A percentile compares a stretch with the other conserved stretches of the same genome.
phyloP scores from a whole-genome alignment of 2,888 invertebrate genomes.

The Drosophila prostipennis region DNA sequence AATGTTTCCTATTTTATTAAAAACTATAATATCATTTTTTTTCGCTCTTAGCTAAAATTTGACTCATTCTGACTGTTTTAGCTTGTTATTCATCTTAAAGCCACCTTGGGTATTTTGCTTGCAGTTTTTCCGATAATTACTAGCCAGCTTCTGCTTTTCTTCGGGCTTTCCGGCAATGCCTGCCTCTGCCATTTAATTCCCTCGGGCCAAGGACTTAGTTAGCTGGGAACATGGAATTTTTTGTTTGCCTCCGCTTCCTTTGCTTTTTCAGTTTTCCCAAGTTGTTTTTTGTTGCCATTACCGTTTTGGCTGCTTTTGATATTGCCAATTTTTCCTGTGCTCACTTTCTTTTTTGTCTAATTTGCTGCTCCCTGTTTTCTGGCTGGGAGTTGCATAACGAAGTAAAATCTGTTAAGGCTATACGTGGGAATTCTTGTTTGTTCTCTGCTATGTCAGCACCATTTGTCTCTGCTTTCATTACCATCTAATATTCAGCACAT shows the following conservation, averaged over 20 bases:
- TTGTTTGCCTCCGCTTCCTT: constrained; percentile 12
- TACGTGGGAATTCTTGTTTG: constrained; percentile 8
- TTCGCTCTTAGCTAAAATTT: neutral
- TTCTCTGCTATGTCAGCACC: neutral
- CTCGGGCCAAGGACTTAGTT: constrained; percentile 41
- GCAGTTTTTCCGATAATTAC: constrained; percentile 39
- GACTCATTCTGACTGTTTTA: neutral
- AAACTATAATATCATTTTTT: too few relatives aligned
- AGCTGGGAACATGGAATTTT: constrained; percentile 18
- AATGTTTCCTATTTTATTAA: too few relatives aligned
- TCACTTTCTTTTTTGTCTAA: constrained; percentile 19
- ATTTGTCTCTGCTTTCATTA: neutral
- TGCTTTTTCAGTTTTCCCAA: constrained; percentile 5
- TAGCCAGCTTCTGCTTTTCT: constrained; percentile 17
- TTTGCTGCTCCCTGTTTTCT: constrained; percentile 24
- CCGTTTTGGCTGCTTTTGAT: constrained; percentile 28
- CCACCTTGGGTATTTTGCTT: constrained; percentile 7
- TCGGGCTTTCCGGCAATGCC: constrained; percentile 13
- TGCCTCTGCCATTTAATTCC: constrained; percentile 54
- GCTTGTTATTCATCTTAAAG: constrained; percentile 11
- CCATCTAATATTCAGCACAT: neutral
- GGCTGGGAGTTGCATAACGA: constrained; percentile 35
- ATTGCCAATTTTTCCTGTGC: constrained; percentile 25
- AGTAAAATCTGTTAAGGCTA: constrained; percentile 21
- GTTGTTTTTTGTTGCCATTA: constrained; percentile 28